phyloP scores from a whole-genome alignment of 2,797 vertebrate genomes.

The Taeniopygia guttata region DNA sequence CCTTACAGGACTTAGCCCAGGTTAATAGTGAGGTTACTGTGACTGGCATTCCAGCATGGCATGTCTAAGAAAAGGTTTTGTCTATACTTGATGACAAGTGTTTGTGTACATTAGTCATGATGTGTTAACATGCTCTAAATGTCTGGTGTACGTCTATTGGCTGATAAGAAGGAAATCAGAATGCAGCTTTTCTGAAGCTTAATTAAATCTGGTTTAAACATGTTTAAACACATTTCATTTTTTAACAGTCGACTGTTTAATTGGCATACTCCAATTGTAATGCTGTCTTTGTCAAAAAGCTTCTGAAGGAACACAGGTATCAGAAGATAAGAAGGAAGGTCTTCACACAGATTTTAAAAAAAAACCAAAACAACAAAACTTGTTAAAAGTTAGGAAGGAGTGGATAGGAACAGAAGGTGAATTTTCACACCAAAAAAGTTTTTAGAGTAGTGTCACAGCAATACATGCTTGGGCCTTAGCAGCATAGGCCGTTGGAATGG shows the following conservation, averaged over 20 bases:
- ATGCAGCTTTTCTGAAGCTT: not conserved
- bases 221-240: not conserved
- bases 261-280: not conserved
- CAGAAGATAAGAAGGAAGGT: not conserved
- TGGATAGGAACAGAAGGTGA: not conserved
- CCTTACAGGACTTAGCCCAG: not conserved
- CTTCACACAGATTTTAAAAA: not conserved
- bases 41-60: not conserved
- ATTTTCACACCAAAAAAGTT: not conserved
- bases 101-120: accelerated
- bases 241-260: not conserved
- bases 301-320: not conserved
- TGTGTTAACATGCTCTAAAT: accelerated
- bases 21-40: not conserved
- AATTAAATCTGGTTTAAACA: not conserved
- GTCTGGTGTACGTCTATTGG: not conserved
- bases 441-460: not conserved
- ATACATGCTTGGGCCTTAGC: not conserved
- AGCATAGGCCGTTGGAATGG: not conserved
- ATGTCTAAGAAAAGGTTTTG: not conserved
- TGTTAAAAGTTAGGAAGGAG: not conserved
- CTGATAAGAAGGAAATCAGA: not conserved
- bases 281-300: not conserved
- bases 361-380: no score
- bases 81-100: not conserved